Evolutionary conservation across 2,888 invertebrate genomes (phyloP).

Genomic region (Geotrupes spiniger): DNA sequence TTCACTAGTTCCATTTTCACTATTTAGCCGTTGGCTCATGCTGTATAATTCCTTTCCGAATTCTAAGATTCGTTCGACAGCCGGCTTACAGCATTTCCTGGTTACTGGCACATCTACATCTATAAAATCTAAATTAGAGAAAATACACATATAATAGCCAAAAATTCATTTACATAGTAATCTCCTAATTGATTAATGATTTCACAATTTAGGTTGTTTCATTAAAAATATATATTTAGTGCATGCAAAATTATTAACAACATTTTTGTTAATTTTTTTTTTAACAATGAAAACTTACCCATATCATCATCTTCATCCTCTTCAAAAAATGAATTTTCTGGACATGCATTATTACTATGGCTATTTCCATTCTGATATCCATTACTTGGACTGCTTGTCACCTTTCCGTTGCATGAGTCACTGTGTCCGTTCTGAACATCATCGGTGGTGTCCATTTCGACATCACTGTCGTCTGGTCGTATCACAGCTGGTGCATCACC

Average conservation of each 20-base stretch:
- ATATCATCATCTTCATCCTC: slow-evolving; percentile 65
- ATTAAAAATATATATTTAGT: no score
- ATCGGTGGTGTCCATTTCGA: slow-evolving; percentile 54
- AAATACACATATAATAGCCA: not conserved
- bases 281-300: slow-evolving; percentile 70
- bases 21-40: slow-evolving; percentile 81
- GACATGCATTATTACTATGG: slow-evolving; percentile 38
- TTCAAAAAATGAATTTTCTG: slow-evolving; percentile 56
- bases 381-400: slow-evolving; percentile 40
- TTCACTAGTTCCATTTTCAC: slow-evolving; percentile 80
- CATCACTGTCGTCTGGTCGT: slow-evolving; percentile 52
- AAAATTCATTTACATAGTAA: no score
- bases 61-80: slow-evolving; percentile 90
- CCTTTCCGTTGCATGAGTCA: slow-evolving; percentile 18
- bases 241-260: no score
- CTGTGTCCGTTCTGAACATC: slow-evolving; percentile 49
- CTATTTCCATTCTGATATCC: slow-evolving; percentile 63
- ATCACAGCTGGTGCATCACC: slow-evolving; percentile 41
- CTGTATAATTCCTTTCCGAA: slow-evolving; percentile 92
- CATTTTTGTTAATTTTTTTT: no score
- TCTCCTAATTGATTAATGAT: no score
- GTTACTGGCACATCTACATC: slow-evolving; percentile 52
- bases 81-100: slow-evolving; percentile 62
- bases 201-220: no score
- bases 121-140: slow-evolving; percentile 34